Evolutionary conservation across 2,797 vertebrate species (phyloP).

Genomic region (Xyrichtys novacula): DNA sequence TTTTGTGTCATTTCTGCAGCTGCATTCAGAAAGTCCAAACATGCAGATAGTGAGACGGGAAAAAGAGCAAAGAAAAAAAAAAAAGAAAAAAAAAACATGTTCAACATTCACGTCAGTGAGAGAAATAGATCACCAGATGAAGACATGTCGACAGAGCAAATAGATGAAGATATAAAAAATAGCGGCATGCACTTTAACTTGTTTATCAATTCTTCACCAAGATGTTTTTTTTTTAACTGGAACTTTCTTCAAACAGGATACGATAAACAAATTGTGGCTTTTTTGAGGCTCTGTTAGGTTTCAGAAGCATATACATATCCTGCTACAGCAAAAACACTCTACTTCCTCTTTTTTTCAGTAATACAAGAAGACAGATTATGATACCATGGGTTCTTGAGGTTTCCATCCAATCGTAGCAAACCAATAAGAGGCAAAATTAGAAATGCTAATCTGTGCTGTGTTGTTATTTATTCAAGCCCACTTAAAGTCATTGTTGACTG

Average conservation of each 20-base stretch:
- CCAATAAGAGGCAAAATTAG: neutral
- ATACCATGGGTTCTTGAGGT: neutral
- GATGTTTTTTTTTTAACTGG: neutral
- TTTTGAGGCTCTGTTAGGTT: neutral
- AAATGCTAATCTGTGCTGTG: neutral
- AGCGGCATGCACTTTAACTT: neutral
- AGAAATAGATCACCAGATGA: neutral
- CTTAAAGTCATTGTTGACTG: neutral
- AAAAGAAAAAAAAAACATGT: neutral
- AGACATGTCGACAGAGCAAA: neutral
- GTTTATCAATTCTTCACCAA: neutral
- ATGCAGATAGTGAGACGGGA: neutral
- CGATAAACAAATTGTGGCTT: neutral
- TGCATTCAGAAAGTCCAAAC: neutral
- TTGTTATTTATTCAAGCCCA: neutral
- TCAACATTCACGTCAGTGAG: neutral
- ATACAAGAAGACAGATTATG: neutral
- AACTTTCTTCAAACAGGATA: slow-evolving; percentile 15
- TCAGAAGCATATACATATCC: neutral
- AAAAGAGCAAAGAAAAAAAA: neutral
- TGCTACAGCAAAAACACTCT: neutral
- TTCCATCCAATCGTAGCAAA: neutral
- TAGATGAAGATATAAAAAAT: neutral
- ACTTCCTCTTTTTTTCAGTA: neutral
- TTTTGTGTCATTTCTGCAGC: neutral